Base-by-base conservation (phyloP, 2,888 invertebrate species). In the Troides helena region DNA sequence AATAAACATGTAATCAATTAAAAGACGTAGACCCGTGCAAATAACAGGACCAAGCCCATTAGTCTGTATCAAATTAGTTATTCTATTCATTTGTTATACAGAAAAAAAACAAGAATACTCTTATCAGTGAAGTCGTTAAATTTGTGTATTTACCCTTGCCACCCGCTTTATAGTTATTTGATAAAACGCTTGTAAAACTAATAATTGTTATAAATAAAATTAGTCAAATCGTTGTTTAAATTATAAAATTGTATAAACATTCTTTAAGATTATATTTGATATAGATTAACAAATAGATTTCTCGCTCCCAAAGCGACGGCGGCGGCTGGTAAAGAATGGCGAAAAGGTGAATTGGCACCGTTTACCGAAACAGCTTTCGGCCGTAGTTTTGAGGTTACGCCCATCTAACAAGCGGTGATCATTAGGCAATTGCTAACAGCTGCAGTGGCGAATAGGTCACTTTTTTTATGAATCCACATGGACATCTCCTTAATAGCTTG, bases 361-460 rank as follows among this genome's bases (percentile, higher is more conserved):
- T 82, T 85, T 81, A 82, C 77, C 74, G 79, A 81, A 86, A 80
- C 76, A 76, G 76, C 78, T 75, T 78, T 80, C 74, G 74, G 72
- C 76, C 75, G 71, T 77, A 75, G 84, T 78, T 75, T 74, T 69
- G 67, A 62, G 63, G 79, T 70, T 73, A 82, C 87, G 84, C 86
- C 87, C 80, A 85, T 76, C 71, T 84, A 87, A 85, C 78, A 79
- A 86, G 80, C 78, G 73, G 72, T 77, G 77, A 81, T 81, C 80
- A 80, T 84, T 83, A 80, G 82, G 81, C 83, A 85, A 84, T 83
- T 79, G 78, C 77, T 75, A 79, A 79, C 83, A 85, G 82, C 81
- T 86, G 86, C 84, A 78, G 75, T 23, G 69, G 71, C 73, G 79
- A 77, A 82, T 79, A 81, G 81, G 82, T 83, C 80, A 76, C 76